Evolutionary conservation across 2,888 invertebrate genomes (phyloP), one percentile per base, ranked within the genome.

Genomic region (Hydropsyche betteni): DNA sequence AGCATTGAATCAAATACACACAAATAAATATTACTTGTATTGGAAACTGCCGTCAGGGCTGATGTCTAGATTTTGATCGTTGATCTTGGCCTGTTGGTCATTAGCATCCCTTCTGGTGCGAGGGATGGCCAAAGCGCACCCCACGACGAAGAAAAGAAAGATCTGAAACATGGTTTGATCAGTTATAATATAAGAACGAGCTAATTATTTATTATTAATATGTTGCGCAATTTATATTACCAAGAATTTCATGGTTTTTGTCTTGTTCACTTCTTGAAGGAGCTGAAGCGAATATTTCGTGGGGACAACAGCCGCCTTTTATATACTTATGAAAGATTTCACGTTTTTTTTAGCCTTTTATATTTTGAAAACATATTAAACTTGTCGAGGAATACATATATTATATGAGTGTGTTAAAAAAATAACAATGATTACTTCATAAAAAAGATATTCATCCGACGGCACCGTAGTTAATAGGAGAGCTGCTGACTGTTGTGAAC

Each of bases 31-130:
- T 84, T 83, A 89, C 89, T 81, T 82, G 81, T 87, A 88, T 78
- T 80, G 82, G 83, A 85, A 89, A 78, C 83, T 84, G 76, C 89
- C 89, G 78, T 89, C 89, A 16, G 86, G 86, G 68, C 81, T 81
- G 51, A 84, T 81, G 12, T 86, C 86, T 74, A 84, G 85, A 14
- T 85, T 84, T 79, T 84, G 92, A 80, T 76, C 75, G 7, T 69
- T 78, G 72, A 78, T 78, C 12, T 44, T 61, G 10, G 78, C 78
- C 8, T 53, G 50, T 58, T 75, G 74, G 24, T 78, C 78, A n/a
- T 71, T 69, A 8, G 70, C 76, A 55, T 69, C 78, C n/a, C 78
- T 70, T 36, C 53, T 74, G 3, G 55, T 14, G 58, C 33, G 38
- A 16, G 58, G 36, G 55, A 33, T 34, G n/a, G 75, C 53, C 38